Percentiles rank a stretch among this genome's conserved stretches.
These are phyloP conservation scores for Chaetura pelagica DNA, from an alignment of 2,113 vertebrate species.

Conservation along the genomic window DNA sequence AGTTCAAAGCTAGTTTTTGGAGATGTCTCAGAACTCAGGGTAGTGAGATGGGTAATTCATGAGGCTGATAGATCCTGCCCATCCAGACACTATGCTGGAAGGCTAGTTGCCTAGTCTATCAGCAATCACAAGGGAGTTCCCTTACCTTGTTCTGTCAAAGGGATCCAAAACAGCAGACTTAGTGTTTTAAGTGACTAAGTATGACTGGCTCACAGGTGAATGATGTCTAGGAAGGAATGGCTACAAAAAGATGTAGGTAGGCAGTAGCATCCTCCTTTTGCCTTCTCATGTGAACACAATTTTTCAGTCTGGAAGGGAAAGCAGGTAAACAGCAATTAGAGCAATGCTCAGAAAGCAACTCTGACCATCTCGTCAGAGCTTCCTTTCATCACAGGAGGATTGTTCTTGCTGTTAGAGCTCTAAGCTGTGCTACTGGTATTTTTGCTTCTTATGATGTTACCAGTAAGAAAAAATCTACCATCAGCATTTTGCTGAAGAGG, in stretches of 20 bases:
- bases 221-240: neutral
- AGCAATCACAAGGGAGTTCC: neutral
- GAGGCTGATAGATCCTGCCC: neutral
- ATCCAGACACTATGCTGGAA: neutral
- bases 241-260: neutral
- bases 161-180: neutral
- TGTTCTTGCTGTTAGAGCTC: neutral
- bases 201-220: neutral
- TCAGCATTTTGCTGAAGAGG: neutral
- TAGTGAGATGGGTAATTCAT: neutral
- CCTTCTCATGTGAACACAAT: neutral
- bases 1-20: neutral
- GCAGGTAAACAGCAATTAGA: neutral
- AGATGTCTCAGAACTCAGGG: neutral
- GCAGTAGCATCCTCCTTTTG: neutral
- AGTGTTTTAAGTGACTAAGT: neutral
- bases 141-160: neutral
- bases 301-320: neutral
- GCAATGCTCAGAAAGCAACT: neutral
- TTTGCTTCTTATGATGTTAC: neutral
- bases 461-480: neutral
- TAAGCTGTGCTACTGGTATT: neutral
- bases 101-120: neutral
- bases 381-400: neutral
- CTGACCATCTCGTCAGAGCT: neutral